Base-by-base conservation (phyloP, 2,888 invertebrate species). In the Rhagium mordax region DNA sequence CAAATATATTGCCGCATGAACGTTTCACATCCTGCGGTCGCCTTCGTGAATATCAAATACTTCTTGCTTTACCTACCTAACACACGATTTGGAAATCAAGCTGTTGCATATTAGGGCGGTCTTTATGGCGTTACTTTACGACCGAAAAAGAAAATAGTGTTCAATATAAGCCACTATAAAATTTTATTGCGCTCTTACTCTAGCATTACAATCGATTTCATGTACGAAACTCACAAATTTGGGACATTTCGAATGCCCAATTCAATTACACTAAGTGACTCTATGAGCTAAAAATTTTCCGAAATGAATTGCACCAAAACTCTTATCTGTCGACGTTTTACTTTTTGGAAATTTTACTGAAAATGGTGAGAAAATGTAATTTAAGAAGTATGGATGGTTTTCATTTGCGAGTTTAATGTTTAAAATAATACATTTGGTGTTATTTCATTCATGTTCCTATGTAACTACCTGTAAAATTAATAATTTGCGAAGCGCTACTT, bases 1-100 rank as follows among this genome's bases (percentile, higher is more conserved):
- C 76, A 76, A 75, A 76, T 76, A 76, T 74, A 74, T 74, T 55
- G 69, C 74, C 53, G 61, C 69, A 62, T 55, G 75, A 33, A 49
- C 65, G 68, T 3, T 71, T 70, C 74, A 57, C 66, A 47, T 60
- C 53, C 60, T 61, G 53, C 53, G 53, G 33, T 15, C 13, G 64
- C 69, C 59, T 62, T 62, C 72, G 47, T 67, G 74, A 71, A 74
- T 74, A 74, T 74, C 71, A 70, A 74, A 67, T 65, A 51, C 15
- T 53, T 24, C 18, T 64, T n/a, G n/a, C 13, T n/a, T 33, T 24
- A 55, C 33, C 66, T 53, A 49, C 33, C 68, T 66, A 72, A 70
- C 67, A 64, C 65, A 47, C 51, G 41, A 55, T 66, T 59, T 53
- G 72, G 65, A 68, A 76, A 74, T 76, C 76, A 74, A 74, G 76